Evolutionary conservation across 2,113 vertebrate species (phyloP).

Genomic region (Brevimyrus niger): DNA sequence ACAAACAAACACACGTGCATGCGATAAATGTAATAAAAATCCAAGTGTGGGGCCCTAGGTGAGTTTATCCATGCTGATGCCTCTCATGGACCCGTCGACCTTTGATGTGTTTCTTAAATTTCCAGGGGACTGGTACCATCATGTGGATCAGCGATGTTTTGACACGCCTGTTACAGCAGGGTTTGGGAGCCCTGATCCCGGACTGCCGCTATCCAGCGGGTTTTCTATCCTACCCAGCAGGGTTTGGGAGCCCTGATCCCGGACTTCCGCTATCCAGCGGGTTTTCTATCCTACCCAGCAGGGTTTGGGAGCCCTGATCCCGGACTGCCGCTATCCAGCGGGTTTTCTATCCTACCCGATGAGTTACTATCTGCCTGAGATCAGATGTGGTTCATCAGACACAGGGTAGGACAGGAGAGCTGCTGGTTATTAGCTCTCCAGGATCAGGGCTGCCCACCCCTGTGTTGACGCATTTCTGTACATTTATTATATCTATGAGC

Average conservation of each 20-base stretch:
- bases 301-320: too few species aligned
- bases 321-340: not conserved
- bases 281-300: too few species aligned
- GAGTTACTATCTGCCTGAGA: too few species aligned
- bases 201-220: too few species aligned
- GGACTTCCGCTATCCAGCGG: too few species aligned
- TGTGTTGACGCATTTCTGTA: not conserved
- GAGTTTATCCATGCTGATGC: not conserved
- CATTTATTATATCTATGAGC: not conserved
- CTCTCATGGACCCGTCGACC: not conserved
- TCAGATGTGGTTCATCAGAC: too few species aligned
- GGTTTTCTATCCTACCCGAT: too few species aligned
- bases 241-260: too few species aligned
- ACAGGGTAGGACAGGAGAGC: too few species aligned
- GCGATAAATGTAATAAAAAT: too few species aligned
- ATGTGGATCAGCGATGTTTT: not conserved
- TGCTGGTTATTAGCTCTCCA: not conserved
- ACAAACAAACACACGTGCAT: not conserved
- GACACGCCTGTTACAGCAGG: not conserved
- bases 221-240: too few species aligned
- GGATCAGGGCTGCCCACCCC: not conserved
- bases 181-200: too few species aligned
- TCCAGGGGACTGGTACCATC: not conserved
- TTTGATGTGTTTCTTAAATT: not conserved
- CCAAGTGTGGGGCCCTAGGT: not conserved